Evolutionary conservation across 1,140 invertebrate species (phyloP).

Genomic region (Galendromus occidentalis): DNA sequence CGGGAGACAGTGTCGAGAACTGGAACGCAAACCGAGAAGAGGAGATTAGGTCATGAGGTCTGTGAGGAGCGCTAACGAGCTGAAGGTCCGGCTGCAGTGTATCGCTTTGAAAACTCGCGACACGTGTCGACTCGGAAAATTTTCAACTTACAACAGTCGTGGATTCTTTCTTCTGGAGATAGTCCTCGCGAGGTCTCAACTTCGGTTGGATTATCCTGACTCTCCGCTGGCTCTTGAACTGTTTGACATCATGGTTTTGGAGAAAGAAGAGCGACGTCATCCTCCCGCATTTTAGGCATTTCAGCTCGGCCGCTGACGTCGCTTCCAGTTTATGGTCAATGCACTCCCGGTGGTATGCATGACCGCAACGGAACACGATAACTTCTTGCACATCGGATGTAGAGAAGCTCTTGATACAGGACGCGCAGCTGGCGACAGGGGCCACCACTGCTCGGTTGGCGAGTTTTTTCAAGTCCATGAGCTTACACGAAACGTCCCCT

Average conservation of each 20-base stretch:
- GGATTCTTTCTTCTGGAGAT: too few relatives aligned
- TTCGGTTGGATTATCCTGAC: too few relatives aligned
- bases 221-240: too few relatives aligned
- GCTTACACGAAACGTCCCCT: neutral
- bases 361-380: neutral
- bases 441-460: constrained; percentile 1
- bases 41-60: too few relatives aligned
- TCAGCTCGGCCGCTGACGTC: neutral
- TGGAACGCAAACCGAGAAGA: neutral
- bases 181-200: too few relatives aligned
- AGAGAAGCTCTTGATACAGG: neutral
- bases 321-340: neutral
- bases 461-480: neutral
- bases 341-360: neutral
- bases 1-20: neutral
- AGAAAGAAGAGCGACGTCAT: neutral
- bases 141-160: too few relatives aligned
- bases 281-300: neutral
- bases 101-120: too few relatives aligned
- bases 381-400: neutral
- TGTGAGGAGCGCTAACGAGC: too few relatives aligned
- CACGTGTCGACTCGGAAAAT: too few relatives aligned
- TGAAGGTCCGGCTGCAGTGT: too few relatives aligned
- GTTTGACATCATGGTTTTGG: too few relatives aligned
- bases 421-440: neutral